These are phyloP conservation scores for Drosophila murphyi DNA, from an alignment of 1,140 invertebrate genomes.

Conservation along the genomic window DNA sequence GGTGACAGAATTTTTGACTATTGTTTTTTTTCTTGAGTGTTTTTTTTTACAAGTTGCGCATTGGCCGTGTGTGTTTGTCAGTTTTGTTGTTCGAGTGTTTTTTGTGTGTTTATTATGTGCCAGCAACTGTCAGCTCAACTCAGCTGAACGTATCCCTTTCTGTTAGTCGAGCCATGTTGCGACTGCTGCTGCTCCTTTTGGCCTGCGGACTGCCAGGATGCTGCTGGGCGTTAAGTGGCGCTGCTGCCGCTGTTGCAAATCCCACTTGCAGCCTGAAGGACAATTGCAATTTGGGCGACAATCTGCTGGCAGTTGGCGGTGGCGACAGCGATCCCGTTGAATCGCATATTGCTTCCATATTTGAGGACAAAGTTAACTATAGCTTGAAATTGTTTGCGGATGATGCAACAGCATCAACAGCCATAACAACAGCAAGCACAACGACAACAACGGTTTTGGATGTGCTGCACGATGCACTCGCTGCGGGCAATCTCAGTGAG, in stretches of 20 bases:
- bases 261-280: conserved; percentile 77
- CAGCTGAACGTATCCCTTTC: neutral
- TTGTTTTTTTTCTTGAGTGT: neutral
- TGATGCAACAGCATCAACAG: conserved; percentile 25
- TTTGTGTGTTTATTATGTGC: neutral
- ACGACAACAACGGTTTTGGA: conserved; percentile 62
- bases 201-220: conserved; percentile 6
- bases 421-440: conserved; percentile 21
- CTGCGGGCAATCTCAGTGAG: conserved; percentile 62
- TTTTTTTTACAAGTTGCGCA: neutral
- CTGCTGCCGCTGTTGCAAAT: conserved; percentile 42
- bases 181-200: conserved; percentile 20
- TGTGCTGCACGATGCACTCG: conserved; percentile 52
- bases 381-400: conserved; percentile 77
- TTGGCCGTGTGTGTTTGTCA: neutral
- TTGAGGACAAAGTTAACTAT: conserved; percentile 83
- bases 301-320: conserved; percentile 52
- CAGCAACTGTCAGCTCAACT: neutral
- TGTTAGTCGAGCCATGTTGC: conserved; percentile 1
- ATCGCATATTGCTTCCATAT: conserved; percentile 76
- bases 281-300: conserved; percentile 77
- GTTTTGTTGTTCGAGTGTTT: neutral
- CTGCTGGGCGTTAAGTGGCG: conserved; percentile 42
- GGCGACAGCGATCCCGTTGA: conserved; percentile 63
- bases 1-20: neutral